Evolutionary conservation across 2,888 invertebrate species (phyloP).

Genomic region (Eurytoma adleriae): DNA sequence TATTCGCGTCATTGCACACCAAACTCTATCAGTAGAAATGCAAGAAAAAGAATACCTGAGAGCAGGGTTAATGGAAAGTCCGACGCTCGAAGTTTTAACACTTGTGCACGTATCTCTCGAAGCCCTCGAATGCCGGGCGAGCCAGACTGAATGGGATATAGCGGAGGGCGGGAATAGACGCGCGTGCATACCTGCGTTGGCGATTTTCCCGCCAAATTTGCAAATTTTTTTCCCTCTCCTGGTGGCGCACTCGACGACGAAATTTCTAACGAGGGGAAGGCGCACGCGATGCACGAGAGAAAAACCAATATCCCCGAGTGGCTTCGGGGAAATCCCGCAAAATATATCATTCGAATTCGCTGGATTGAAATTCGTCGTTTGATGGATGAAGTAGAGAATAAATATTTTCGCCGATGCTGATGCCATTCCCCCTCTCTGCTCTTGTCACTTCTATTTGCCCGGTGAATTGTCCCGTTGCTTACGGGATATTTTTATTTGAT

Average conservation of each 20-base stretch:
- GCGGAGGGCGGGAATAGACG: background rate
- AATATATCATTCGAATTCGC: slow-evolving; percentile 5
- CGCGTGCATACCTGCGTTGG: slow-evolving; percentile 29
- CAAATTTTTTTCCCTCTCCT: slow-evolving; percentile 25
- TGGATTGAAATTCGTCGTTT: background rate
- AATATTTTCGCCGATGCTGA: no score
- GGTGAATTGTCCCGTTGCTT: no score
- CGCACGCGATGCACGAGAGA: background rate
- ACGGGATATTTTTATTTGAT: no score
- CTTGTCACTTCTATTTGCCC: no score
- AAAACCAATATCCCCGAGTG: slow-evolving; percentile 12
- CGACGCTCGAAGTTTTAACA: slow-evolving; percentile 9
- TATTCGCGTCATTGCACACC: no score
- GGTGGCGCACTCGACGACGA: background rate
- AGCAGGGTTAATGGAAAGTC: slow-evolving; percentile 1
- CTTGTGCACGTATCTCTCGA: slow-evolving; percentile 55
- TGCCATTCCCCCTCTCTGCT: no score
- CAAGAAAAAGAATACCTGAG: background rate
- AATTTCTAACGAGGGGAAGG: slow-evolving; percentile 37
- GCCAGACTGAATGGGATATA: background rate
- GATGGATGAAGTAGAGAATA: background rate
- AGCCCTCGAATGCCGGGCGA: slow-evolving; percentile 11
- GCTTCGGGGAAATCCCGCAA: background rate
- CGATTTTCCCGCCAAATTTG: slow-evolving; percentile 50
- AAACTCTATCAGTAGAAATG: no score